phyloP scores from a whole-genome alignment of 2,888 invertebrate genomes.

The Cantharis nigra region DNA sequence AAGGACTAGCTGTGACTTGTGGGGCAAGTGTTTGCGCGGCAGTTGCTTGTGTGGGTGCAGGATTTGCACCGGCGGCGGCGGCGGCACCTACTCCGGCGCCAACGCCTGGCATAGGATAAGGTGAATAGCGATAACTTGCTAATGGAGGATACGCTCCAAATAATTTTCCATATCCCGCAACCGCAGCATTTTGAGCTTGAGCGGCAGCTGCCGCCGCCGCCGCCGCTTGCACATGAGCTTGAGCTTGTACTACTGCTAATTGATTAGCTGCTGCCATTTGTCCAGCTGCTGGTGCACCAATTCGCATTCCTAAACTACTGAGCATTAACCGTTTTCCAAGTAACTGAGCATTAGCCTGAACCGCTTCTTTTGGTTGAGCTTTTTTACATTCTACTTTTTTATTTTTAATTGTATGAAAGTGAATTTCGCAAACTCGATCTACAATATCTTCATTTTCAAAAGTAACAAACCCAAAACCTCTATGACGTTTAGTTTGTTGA shows the following conservation, averaged over 20 bases:
- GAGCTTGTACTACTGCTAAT: conserved; percentile 60
- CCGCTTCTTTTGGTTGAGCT: conserved; percentile 89
- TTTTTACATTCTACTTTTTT: conserved; percentile 91
- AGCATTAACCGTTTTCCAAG: conserved; percentile 72
- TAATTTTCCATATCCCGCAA: conserved; percentile 69
- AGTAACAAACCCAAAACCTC: conserved; percentile 90
- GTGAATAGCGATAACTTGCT: conserved; percentile 65
- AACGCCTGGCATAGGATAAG: conserved; percentile 61
- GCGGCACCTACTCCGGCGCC: conserved; percentile 56
- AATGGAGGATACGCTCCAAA: conserved; percentile 66
- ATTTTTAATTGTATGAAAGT: conserved; percentile 91
- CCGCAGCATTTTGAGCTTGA: conserved; percentile 65
- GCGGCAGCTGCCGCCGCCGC: conserved; percentile 59
- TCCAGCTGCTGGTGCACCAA: conserved; percentile 63
- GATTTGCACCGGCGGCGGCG: conserved; percentile 57
- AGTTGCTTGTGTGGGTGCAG: conserved; percentile 57
- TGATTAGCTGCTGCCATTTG: conserved; percentile 63
- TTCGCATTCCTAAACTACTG: conserved; percentile 71
- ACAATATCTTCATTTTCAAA: conserved; percentile 91
- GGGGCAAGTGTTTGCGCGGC: conserved; percentile 66
- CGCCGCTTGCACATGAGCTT: conserved; percentile 52
- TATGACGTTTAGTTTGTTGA: conserved; percentile 88
- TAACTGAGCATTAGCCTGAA: conserved; percentile 71
- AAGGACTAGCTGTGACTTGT: conserved; percentile 70
- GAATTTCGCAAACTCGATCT: conserved; percentile 90